Evolutionary conservation across 2,797 vertebrate species (phyloP).

Genomic region (Decapterus maruadsi): DNA sequence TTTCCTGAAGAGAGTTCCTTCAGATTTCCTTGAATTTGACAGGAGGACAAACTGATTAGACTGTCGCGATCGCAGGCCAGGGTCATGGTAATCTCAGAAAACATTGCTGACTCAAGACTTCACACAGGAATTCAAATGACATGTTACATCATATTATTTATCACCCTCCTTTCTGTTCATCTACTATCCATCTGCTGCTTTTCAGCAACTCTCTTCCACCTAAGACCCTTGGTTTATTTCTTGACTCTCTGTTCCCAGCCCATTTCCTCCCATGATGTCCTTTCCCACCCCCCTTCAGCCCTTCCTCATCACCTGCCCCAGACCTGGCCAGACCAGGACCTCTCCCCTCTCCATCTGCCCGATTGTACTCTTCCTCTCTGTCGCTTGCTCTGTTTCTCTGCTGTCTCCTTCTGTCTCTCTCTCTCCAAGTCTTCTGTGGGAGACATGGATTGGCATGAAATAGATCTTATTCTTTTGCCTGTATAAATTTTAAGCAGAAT

Average conservation of each 20-base stretch:
- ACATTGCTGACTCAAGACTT: too few relatives aligned
- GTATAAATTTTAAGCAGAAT: slow-evolving; percentile 47
- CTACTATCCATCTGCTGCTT: background rate
- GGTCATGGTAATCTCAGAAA: too few relatives aligned
- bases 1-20: too few relatives aligned
- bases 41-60: too few relatives aligned
- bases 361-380: slow-evolving; percentile 3
- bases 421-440: background rate
- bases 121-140: too few relatives aligned
- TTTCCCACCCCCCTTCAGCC: slow-evolving; percentile 35
- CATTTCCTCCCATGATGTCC: slow-evolving; percentile 13
- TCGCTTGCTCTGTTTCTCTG: slow-evolving; percentile 8
- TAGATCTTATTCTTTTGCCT: slow-evolving; percentile 34
- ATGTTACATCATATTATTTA: background rate
- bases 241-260: slow-evolving; percentile 13
- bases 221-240: slow-evolving; percentile 2
- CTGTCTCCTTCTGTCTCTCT: background rate
- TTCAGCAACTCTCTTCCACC: background rate
- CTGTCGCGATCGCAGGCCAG: too few relatives aligned
- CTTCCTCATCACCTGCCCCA: slow-evolving; percentile 47
- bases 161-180: background rate
- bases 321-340: slow-evolving; percentile 42
- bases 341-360: slow-evolving; percentile 60
- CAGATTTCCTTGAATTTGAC: too few relatives aligned
- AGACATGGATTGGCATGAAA: slow-evolving; percentile 22